Evolutionary conservation across 1,140 invertebrate species (phyloP).

Genomic region (Delia radicum): DNA sequence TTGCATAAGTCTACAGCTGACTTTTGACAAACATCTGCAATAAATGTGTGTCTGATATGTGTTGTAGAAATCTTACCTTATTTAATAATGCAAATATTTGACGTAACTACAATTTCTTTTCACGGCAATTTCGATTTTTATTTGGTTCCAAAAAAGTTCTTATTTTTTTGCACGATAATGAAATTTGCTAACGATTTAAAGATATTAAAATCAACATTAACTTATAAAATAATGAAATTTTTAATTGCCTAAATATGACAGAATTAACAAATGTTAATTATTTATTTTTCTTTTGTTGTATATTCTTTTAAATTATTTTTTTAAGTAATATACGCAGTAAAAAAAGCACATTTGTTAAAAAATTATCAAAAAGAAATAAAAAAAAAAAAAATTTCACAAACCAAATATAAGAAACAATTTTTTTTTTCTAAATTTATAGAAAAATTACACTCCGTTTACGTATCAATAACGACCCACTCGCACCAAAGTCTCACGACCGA

Average conservation of each 20-base stretch:
- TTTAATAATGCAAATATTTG: not conserved
- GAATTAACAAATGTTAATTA: not conserved
- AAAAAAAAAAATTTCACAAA: not conserved
- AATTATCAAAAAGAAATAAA: not conserved
- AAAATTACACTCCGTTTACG: slow-evolving; percentile 1
- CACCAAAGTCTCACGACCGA: slow-evolving; percentile 18
- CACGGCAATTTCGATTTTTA: not conserved
- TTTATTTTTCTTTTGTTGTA: not conserved
- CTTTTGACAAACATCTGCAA: too few species aligned
- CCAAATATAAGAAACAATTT: slow-evolving; percentile 1
- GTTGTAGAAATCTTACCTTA: too few species aligned
- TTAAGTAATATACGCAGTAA: too few species aligned
- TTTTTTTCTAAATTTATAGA: slow-evolving; percentile 2
- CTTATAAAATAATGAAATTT: too few species aligned
- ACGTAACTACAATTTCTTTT: not conserved
- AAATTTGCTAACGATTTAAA: not conserved
- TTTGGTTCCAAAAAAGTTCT: not conserved
- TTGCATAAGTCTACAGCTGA: not conserved
- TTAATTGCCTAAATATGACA: not conserved
- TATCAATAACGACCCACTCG: slow-evolving; percentile 7
- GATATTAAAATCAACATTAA: not conserved
- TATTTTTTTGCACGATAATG: not conserved
- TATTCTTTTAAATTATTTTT: too few species aligned
- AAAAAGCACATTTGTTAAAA: not conserved
- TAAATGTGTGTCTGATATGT: too few species aligned